Evolutionary conservation across 2,888 invertebrate genomes (phyloP).

Genomic region (Leptura quadrifasciata): DNA sequence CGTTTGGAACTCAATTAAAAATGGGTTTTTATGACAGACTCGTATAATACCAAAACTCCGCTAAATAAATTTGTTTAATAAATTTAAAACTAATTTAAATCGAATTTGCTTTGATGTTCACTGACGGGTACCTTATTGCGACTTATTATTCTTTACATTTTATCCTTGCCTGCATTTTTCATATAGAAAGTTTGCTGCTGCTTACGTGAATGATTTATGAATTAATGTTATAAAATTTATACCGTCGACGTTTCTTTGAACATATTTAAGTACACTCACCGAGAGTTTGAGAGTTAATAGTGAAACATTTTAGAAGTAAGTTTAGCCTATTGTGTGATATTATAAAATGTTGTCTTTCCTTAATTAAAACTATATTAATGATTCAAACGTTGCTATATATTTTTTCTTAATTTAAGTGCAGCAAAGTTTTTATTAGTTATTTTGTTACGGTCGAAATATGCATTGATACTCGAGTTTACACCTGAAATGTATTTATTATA

Average conservation of each 20-base stretch:
- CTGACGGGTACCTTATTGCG: slow-evolving; percentile 61
- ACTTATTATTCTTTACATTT: slow-evolving; percentile 61
- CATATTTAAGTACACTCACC: neutral
- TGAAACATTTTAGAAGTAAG: too few species aligned
- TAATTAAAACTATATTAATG: too few species aligned
- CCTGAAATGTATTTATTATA: too few species aligned
- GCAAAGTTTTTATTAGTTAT: too few species aligned
- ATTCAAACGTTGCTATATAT: too few species aligned
- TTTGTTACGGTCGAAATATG: too few species aligned
- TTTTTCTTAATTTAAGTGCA: too few species aligned
- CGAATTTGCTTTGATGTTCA: slow-evolving; percentile 65
- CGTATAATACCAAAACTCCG: slow-evolving; percentile 52
- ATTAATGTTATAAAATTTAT: slow-evolving; percentile 25
- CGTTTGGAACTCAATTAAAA: slow-evolving; percentile 53
- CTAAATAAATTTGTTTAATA: slow-evolving; percentile 62
- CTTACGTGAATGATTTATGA: slow-evolving; percentile 52
- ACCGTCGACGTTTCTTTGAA: neutral
- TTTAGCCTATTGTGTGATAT: too few species aligned
- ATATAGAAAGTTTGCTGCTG: slow-evolving; percentile 59
- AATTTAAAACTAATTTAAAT: slow-evolving; percentile 65
- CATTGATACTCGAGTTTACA: too few species aligned
- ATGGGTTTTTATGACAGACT: slow-evolving; percentile 48
- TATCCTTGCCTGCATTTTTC: slow-evolving; percentile 49
- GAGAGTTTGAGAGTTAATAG: neutral
- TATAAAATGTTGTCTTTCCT: too few species aligned